Conservation (phyloP, 1,140 invertebrate genomes). For the Lasaia peninsularis region DNA sequence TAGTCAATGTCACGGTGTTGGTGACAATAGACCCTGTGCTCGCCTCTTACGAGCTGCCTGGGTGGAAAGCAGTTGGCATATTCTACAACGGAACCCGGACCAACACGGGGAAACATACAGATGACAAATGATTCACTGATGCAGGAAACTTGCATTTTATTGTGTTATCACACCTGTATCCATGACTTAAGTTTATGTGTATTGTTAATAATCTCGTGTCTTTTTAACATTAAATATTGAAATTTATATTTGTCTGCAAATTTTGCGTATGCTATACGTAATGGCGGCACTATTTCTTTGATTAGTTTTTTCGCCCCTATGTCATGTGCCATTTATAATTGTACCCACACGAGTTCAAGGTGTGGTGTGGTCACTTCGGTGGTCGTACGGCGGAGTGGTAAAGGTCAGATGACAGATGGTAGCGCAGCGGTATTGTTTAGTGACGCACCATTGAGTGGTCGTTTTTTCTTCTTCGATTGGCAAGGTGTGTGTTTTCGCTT, state of each 20-base stretch:
- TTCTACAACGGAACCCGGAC: too few relatives aligned
- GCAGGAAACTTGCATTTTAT: too few relatives aligned
- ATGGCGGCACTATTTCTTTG: slow-evolving; percentile 19
- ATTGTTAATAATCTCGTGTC: too few relatives aligned
- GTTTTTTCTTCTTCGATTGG: slow-evolving; percentile 12
- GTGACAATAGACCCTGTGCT: too few relatives aligned
- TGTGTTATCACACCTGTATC: too few relatives aligned
- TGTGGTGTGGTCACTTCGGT: slow-evolving; percentile 13
- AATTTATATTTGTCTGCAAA: neutral
- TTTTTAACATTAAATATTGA: too few relatives aligned
- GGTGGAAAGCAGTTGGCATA: too few relatives aligned
- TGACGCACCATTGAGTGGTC: slow-evolving; percentile 22
- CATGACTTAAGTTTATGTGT: too few relatives aligned
- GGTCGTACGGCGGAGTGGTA: slow-evolving; percentile 15
- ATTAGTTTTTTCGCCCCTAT: slow-evolving; percentile 49
- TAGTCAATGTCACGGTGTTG: too few relatives aligned
- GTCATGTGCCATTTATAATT: slow-evolving; percentile 23
- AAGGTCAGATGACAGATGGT: slow-evolving; percentile 58
- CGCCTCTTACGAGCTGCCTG: too few relatives aligned
- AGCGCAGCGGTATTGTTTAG: slow-evolving; percentile 36
- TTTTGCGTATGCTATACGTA: neutral
- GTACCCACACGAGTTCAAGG: slow-evolving; percentile 22
- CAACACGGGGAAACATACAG: too few relatives aligned
- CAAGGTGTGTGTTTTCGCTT: neutral
- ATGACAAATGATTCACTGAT: too few relatives aligned